Base-by-base conservation (phyloP, 2,888 invertebrate genomes). In the Pterobdella sp. region DNA sequence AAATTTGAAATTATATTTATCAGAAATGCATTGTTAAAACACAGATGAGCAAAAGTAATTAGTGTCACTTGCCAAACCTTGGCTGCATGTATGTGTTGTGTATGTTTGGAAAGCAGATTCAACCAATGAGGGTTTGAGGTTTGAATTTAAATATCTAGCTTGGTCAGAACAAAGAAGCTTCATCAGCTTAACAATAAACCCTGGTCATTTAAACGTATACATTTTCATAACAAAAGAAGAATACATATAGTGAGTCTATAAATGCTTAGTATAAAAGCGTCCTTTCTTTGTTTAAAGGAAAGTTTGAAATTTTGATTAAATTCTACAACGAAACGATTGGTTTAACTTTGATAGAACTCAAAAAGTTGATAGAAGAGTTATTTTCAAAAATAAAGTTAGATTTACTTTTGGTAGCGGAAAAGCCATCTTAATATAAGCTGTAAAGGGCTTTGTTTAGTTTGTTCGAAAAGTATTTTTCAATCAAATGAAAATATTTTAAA, bases 101-200 rank as follows among this genome's bases (percentile, higher is more conserved):
- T n/a, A n/a, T n/a, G n/a, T 26, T 26, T 7, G 26, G 4, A 26
- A 22, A 56, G 60, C 60, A 26, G 26, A 26, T 56, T 22, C 26
- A 26, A 26, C 60, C 60, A 56, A 56, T 56, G 60, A 26, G 3
- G 60, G 4, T 3, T 18, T n/a, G 4, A 26, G 60, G 60, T 56
- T 56, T 22, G n/a, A 56, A 56, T 56, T 56, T 56, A 56, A 56
- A 56, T 56, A 7, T 42, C 49, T 42, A 42, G 49, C 49, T 7
- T 42, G n/a, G 60, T 56, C 60, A 56, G 60, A 56, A 56, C 60
- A 56, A 56, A 56, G 60, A n/a, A 56, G 60, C 60, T 56, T 56
- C 60, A 22, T 22, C 18, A 56, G 60, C 14, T 56, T 26, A 14
- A 42, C 22, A 56, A 26, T 22, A 26, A 56, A 56, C 60, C 60